phyloP scores from a whole-genome alignment of 2,888 invertebrate genomes.

The Pristionchus fissidentatus region DNA sequence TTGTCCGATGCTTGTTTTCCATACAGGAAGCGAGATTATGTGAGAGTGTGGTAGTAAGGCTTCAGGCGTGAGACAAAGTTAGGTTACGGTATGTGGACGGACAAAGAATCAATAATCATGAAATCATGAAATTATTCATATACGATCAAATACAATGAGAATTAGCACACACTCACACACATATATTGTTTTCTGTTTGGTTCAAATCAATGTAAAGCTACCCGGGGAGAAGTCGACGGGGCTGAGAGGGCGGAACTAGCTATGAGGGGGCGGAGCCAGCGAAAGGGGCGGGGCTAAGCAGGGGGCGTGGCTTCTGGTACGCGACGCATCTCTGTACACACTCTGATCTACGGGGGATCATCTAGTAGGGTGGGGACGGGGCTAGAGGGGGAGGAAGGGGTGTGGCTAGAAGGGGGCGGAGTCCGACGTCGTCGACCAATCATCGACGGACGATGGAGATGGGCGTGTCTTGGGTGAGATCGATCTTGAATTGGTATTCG shows the following conservation, averaged over 20 bases:
- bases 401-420: background rate
- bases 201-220: conserved; percentile 20
- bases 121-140: conserved; percentile 22
- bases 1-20: conserved; percentile 23
- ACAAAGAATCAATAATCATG: background rate
- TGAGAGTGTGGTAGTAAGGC: conserved; percentile 35
- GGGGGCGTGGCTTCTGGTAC: conserved; percentile 20
- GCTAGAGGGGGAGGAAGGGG: background rate
- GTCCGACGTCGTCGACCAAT: conserved; percentile 25
- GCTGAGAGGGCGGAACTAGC: conserved; percentile 25
- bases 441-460: conserved; percentile 43
- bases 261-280: background rate
- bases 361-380: background rate
- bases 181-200: conserved; percentile 36
- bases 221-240: conserved; percentile 29
- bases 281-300: no score
- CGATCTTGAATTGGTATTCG: conserved; percentile 48
- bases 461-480: conserved; percentile 44
- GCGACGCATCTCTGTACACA: conserved; percentile 31
- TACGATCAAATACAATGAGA: conserved; percentile 16
- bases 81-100: background rate
- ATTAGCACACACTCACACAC: background rate
- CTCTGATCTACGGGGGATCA: conserved; percentile 46
- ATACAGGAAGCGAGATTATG: background rate
- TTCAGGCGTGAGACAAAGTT: conserved; percentile 4